phyloP scores from a whole-genome alignment of 2,888 invertebrate genomes.

The Chouioia cunea region DNA sequence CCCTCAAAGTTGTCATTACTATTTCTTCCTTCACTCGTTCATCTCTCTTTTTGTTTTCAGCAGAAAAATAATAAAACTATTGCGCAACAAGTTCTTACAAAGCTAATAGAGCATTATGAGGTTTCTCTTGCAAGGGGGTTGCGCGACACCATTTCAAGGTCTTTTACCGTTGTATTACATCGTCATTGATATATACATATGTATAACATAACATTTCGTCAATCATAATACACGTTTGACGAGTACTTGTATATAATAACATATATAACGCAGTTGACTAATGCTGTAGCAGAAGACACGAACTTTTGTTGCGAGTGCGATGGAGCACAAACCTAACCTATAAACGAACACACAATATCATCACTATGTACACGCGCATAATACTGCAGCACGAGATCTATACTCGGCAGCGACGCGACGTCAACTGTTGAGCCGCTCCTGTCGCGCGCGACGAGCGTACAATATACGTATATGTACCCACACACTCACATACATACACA shows the following conservation, averaged over 20 bases:
- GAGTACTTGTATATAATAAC: too few species aligned
- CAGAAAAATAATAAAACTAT: background rate
- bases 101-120: too few species aligned
- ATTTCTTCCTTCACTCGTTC: background rate
- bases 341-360: background rate
- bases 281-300: too few species aligned
- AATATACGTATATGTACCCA: background rate
- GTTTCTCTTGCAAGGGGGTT: too few species aligned
- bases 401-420: constrained; percentile 24
- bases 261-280: too few species aligned
- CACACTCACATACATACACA: background rate
- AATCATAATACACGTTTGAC: too few species aligned
- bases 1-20: background rate
- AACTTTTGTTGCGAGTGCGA: too few species aligned
- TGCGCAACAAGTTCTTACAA: too few species aligned
- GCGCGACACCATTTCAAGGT: constrained; percentile 18
- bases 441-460: constrained; percentile 8
- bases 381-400: too few species aligned
- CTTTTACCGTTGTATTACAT: too few species aligned
- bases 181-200: too few species aligned
- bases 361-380: background rate
- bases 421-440: constrained; percentile 36
- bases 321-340: constrained; percentile 31
- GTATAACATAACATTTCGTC: too few species aligned
- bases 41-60: background rate